Base-by-base conservation (phyloP, 2,888 invertebrate genomes). In the Barypeithes pellucidus region DNA sequence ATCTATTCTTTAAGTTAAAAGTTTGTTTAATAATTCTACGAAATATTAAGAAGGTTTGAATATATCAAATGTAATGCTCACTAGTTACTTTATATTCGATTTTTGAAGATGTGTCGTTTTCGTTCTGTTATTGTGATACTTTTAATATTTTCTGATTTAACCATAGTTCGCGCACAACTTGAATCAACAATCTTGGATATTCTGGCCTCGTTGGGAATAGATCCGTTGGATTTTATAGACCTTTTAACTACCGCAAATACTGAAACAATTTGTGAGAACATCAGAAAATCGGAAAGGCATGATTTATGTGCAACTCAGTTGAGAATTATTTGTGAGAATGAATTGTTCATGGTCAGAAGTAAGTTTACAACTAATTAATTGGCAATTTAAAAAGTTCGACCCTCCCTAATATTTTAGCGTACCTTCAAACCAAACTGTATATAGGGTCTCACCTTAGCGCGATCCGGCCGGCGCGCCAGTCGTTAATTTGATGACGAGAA, bases 301-400 rank as follows among this genome's bases (percentile, higher is more conserved):
- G 45, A 62, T 45, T 16, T 62, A 5, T 62, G 62, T 29, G 8
- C 9, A 0, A 62, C 16, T 9, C 62, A 62, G 24, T 16, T 62
- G 2, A 29, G 47, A 16, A 33, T 62, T n/a, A 43, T 47, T 45
- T 62, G 62, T 43, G 24, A 47, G 5, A 16, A 43, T 18, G 29
- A 62, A 29, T 0, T 16, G 1, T 43, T 62, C 14, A 12, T 45
- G 14, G 29, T 22, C n/a, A 62, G 16, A 62, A 62, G 62, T 62
- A 62, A 62, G 62, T 54, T 11, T 29, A n/a, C 1, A 18, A n/a
- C n/a, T n/a, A n/a, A n/a, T n/a, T n/a, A n/a, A n/a, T n/a, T n/a
- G n/a, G n/a, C n/a, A n/a, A n/a, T n/a, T n/a, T n/a, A n/a, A n/a
- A n/a, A n/a, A n/a, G n/a, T n/a, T n/a, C n/a, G n/a, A n/a, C n/a